A percentile compares a stretch with the other conserved stretches of the same genome.
These are phyloP conservation scores for Dendrocincla fuliginosa DNA, from an alignment of 2,797 vertebrate genomes.

Conservation along the genomic window DNA sequence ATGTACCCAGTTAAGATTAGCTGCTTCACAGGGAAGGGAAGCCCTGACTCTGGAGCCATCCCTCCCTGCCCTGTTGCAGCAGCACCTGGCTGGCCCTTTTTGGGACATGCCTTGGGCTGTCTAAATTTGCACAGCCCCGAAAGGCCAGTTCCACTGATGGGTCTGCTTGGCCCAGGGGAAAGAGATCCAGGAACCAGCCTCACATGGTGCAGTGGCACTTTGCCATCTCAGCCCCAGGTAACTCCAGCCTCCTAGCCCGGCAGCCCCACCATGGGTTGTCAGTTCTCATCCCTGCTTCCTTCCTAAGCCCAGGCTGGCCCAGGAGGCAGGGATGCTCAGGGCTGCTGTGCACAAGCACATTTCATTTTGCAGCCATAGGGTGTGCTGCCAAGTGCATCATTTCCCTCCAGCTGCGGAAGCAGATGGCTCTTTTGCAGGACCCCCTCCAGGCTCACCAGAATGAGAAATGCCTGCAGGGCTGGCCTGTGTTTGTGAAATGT, in stretches of 20 bases:
- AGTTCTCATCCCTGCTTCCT: not conserved
- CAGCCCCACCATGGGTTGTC: not conserved
- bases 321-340: not conserved
- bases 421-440: not conserved
- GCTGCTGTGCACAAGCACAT: not conserved
- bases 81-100: not conserved
- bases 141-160: rapidly evolving
- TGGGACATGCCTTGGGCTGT: not conserved
- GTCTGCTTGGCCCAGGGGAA: not conserved
- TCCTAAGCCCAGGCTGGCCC: not conserved
- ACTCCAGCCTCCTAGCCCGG: not conserved
- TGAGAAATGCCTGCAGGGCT: not conserved
- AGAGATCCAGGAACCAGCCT: not conserved
- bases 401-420: conserved; percentile 2
- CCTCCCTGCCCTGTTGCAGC: not conserved
- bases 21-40: not conserved
- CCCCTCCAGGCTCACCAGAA: rapidly evolving
- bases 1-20: conserved; percentile 59
- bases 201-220: not conserved
- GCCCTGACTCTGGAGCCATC: not conserved
- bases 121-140: not conserved
- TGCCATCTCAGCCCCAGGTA: not conserved
- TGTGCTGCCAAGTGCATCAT: not conserved
- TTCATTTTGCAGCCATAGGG: not conserved
- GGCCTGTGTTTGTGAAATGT: not conserved